A percentile compares a stretch with the other conserved stretches of the same genome.
phyloP scores from a whole-genome alignment of 2,113 vertebrate genomes.

The Equus przewalskii region DNA sequence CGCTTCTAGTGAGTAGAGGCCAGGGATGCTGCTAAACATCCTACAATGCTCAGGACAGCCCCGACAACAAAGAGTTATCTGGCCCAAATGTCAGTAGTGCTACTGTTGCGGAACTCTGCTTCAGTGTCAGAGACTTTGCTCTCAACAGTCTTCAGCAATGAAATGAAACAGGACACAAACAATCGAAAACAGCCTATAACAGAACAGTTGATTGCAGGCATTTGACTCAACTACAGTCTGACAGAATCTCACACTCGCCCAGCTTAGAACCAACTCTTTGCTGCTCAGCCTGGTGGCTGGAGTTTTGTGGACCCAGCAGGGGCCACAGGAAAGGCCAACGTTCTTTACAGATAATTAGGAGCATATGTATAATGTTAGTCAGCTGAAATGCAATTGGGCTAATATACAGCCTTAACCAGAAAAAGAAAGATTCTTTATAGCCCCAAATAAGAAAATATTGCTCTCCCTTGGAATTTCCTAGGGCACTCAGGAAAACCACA shows the following conservation, averaged over 20 bases:
- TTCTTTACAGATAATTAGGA: conserved; percentile 66
- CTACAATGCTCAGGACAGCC: background rate
- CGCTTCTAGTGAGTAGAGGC: background rate
- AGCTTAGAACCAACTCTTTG: background rate
- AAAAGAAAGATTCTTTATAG: conserved; percentile 48
- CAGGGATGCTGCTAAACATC: background rate
- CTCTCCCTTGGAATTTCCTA: conserved; percentile 60
- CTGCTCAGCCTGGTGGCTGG: background rate
- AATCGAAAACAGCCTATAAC: background rate
- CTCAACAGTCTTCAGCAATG: background rate
- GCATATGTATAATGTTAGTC: conserved; percentile 35
- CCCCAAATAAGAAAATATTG: conserved; percentile 43
- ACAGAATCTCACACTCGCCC: background rate
- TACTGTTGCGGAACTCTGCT: background rate
- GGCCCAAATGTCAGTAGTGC: background rate
- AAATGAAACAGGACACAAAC: background rate
- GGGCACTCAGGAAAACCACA: conserved; percentile 51
- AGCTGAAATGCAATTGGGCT: conserved; percentile 50
- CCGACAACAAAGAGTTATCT: background rate
- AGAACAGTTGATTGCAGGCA: background rate
- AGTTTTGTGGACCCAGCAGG: background rate
- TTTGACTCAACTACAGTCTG: background rate
- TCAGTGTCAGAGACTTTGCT: background rate
- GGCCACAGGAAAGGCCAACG: background rate
- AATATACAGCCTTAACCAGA: conserved; percentile 10